Percentiles rank a stretch among this genome's conserved stretches.
These are phyloP conservation scores for Hyperoplus immaculatus DNA, from an alignment of 2,797 vertebrate species.

Conservation along the genomic window DNA sequence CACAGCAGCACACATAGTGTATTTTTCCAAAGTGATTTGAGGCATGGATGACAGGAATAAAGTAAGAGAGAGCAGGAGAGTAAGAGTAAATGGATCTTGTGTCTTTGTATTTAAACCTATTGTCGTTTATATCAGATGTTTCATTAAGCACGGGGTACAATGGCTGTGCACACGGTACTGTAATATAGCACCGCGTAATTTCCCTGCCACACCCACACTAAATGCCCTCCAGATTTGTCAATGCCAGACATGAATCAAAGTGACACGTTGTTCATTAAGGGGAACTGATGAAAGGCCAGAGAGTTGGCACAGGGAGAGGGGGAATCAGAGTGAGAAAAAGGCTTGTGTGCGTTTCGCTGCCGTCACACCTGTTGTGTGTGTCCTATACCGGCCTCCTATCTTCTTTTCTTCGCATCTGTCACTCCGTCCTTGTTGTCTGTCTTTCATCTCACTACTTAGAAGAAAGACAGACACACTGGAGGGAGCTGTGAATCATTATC, in stretches of 20 bases:
- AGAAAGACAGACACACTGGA: conserved; percentile 43
- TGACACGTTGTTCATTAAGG: conserved; percentile 49
- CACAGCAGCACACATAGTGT: not conserved
- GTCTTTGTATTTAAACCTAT: conserved; percentile 15
- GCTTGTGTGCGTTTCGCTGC: conserved; percentile 17
- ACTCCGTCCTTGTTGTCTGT: conserved; percentile 38
- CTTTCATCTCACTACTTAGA: conserved; percentile 37
- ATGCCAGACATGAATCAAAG: conserved; percentile 57
- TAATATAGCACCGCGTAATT: conserved; percentile 22
- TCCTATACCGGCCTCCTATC: conserved; percentile 17
- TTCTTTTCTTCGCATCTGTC: conserved; percentile 34
- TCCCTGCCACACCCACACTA: conserved; percentile 21
- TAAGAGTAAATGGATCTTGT: not conserved
- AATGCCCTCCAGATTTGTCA: conserved; percentile 45
- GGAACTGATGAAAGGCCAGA: conserved; percentile 40
- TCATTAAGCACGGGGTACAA: conserved; percentile 21
- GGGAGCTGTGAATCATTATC: conserved; percentile 69
- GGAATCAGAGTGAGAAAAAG: conserved; percentile 5
- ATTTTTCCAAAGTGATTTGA: conserved; percentile 4
- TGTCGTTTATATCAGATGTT: conserved; percentile 27
- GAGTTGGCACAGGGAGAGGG: conserved; percentile 21
- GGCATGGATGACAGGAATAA: not conserved
- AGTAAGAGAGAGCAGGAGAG: conserved; percentile 1
- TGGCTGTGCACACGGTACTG: conserved; percentile 15
- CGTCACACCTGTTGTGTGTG: conserved; percentile 64